Percentiles rank a stretch among this genome's conserved stretches.
Evolutionary conservation across 2,888 invertebrate species (phyloP).

Genomic region (Hypomecis atomaria): DNA sequence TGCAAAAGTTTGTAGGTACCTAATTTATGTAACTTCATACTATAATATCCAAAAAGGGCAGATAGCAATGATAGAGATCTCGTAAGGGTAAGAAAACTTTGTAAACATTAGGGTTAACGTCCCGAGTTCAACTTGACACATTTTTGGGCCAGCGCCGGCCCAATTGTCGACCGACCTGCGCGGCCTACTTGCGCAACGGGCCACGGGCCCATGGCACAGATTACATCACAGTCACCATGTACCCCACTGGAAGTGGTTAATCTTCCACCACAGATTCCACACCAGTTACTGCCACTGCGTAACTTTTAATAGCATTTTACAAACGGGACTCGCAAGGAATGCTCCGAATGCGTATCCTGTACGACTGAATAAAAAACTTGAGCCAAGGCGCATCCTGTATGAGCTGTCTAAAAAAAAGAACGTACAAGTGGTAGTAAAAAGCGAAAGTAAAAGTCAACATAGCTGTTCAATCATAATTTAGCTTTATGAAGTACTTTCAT

Average conservation of each 20-base stretch:
- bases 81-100: slow-evolving; percentile 3
- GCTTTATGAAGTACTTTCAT: neutral
- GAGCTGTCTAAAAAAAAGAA: slow-evolving; percentile 16
- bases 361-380: slow-evolving; percentile 13
- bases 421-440: neutral
- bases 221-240: slow-evolving; percentile 2
- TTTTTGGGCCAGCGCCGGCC: slow-evolving; percentile 71
- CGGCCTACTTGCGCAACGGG: slow-evolving; percentile 72
- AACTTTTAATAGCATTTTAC: slow-evolving; percentile 8
- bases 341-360: slow-evolving; percentile 21
- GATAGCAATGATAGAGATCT: neutral
- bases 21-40: neutral
- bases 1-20: neutral
- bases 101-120: slow-evolving; percentile 76
- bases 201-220: slow-evolving; percentile 37
- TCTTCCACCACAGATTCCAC: slow-evolving; percentile 1
- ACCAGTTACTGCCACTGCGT: neutral
- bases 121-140: slow-evolving; percentile 83
- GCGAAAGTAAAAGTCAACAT: slow-evolving; percentile 5
- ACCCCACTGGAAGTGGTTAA: slow-evolving; percentile 9
- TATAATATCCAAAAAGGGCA: slow-evolving; percentile 14
- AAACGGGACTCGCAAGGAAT: slow-evolving; percentile 19
- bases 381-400: slow-evolving; percentile 32
- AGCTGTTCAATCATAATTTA: neutral
- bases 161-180: slow-evolving; percentile 78